Conservation (phyloP, 2,797 vertebrate genomes). For the Sebastes taczanowskii region DNA sequence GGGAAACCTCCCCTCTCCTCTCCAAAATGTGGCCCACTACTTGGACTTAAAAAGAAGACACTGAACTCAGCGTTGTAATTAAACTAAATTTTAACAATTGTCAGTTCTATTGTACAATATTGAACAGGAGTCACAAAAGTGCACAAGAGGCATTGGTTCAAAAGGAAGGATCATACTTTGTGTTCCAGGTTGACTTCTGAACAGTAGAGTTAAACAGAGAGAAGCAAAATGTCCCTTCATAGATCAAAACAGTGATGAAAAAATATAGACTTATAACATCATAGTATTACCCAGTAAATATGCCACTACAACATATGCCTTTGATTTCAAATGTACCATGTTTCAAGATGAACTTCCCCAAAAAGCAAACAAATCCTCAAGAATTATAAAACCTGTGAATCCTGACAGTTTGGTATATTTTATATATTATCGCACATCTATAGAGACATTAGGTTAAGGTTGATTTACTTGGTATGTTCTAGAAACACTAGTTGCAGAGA, state of each 20-base stretch:
- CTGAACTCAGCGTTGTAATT: constrained; percentile 60
- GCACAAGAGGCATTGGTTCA: constrained; percentile 78
- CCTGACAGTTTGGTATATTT: constrained; percentile 49
- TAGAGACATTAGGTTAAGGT: constrained; percentile 38
- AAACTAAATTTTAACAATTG: constrained; percentile 91
- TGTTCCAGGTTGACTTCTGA: constrained; percentile 53
- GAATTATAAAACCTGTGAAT: constrained; percentile 38
- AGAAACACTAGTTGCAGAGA: constrained; percentile 54
- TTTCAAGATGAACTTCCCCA: constrained; percentile 14
- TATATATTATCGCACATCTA: constrained; percentile 54
- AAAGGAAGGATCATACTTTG: constrained; percentile 63
- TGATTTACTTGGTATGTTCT: constrained; percentile 37
- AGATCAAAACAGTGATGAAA: constrained; percentile 72
- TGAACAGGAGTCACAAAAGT: constrained; percentile 88
- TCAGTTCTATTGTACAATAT: constrained; percentile 87
- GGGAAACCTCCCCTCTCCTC: neutral
- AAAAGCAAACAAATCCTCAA: constrained; percentile 29
- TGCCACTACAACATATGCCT: constrained; percentile 50
- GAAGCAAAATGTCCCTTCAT: constrained; percentile 59
- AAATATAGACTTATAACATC: constrained; percentile 75
- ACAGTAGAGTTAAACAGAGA: constrained; percentile 44
- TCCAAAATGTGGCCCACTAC: neutral
- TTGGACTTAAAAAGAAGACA: constrained; percentile 47
- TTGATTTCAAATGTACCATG: constrained; percentile 43
- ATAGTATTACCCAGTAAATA: constrained; percentile 67